A percentile compares a stretch with the other conserved stretches of the same genome.
Evolutionary conservation across 2,113 vertebrate genomes (phyloP).

Genomic region (Perccottus glenii): DNA sequence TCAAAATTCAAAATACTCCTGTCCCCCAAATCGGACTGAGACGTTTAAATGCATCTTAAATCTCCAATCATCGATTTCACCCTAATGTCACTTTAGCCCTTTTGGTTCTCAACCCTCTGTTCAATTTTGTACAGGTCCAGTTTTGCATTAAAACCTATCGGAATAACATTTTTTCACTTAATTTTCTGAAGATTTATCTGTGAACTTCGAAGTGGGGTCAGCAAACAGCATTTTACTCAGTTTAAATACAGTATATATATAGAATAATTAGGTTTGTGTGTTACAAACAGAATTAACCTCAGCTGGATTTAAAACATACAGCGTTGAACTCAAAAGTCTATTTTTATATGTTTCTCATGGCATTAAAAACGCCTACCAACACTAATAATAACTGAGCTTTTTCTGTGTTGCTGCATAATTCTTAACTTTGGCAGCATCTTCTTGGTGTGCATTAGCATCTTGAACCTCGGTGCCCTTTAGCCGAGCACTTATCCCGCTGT

Average conservation of each 20-base stretch:
- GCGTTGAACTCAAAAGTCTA: background rate
- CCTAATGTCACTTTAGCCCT: too few species aligned
- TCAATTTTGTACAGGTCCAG: too few species aligned
- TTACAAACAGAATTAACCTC: background rate
- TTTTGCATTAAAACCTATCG: too few species aligned
- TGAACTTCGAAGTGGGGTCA: too few species aligned
- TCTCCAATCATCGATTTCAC: too few species aligned
- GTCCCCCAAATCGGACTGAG: too few species aligned
- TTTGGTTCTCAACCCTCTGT: too few species aligned
- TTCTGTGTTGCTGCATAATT: slow-evolving; percentile 44
- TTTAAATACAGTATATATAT: background rate
- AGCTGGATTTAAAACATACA: background rate
- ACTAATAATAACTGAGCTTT: slow-evolving; percentile 4
- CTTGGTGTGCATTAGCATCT: slow-evolving; percentile 49
- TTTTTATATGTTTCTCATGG: background rate
- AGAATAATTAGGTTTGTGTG: background rate
- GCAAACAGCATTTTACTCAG: background rate
- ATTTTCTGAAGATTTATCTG: too few species aligned
- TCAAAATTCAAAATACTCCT: too few species aligned
- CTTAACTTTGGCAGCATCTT: slow-evolving; percentile 48
- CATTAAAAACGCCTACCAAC: slow-evolving; percentile 6
- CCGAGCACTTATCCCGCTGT: slow-evolving; percentile 48
- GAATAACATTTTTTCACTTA: too few species aligned
- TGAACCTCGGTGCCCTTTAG: slow-evolving; percentile 59
- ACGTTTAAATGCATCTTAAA: too few species aligned